These are phyloP conservation scores for Trichonephila clavata DNA, from an alignment of 1,140 invertebrate species.

Conservation along the genomic window DNA sequence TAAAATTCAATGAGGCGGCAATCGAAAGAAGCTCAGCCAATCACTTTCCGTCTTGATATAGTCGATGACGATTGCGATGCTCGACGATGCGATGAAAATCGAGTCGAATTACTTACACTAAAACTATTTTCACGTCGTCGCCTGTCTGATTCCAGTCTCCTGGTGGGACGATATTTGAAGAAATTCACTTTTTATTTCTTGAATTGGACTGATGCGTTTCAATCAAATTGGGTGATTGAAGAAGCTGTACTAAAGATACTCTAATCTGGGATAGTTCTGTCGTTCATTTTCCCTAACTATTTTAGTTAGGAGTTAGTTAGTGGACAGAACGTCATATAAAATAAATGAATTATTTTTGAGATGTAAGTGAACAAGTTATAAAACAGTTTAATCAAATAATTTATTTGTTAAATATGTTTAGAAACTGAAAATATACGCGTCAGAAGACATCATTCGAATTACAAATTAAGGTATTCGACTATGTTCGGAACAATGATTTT, in stretches of 20 bases:
- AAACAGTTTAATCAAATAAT: too few relatives aligned
- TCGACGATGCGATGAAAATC: constrained; percentile 29
- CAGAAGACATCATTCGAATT: too few relatives aligned
- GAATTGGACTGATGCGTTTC: background rate
- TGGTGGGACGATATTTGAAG: background rate
- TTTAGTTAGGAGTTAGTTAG: too few relatives aligned
- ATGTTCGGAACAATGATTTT: too few relatives aligned
- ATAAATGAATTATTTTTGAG: too few relatives aligned
- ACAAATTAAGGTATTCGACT: too few relatives aligned
- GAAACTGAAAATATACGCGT: too few relatives aligned
- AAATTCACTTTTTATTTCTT: background rate
- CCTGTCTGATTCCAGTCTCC: background rate
- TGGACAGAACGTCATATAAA: rapidly evolving
- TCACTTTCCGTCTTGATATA: background rate
- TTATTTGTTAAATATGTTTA: too few relatives aligned
- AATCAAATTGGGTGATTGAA: background rate
- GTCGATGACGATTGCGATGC: constrained; percentile 23
- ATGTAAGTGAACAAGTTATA: too few relatives aligned
- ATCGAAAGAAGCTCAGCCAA: background rate
- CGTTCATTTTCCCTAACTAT: too few relatives aligned
- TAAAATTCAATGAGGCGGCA: constrained; percentile 32
- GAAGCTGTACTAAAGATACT: background rate
- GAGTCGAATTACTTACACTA: constrained; percentile 28
- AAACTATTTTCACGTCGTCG: constrained; percentile 19
- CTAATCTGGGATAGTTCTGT: background rate